phyloP scores from a whole-genome alignment of 2,113 vertebrate genomes.

The Hoplias malabaricus region DNA sequence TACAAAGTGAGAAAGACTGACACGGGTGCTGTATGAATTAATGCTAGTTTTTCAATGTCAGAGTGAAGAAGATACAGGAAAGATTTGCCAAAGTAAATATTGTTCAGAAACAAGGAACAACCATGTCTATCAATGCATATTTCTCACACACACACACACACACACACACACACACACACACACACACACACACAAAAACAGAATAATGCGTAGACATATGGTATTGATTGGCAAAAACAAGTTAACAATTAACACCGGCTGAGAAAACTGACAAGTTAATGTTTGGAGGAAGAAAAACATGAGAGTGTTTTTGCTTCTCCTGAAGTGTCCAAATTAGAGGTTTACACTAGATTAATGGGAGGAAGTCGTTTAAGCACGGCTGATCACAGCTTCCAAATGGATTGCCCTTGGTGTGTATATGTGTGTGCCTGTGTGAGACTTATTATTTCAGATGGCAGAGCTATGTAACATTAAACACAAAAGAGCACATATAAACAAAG shows the following conservation, averaged over 20 bases:
- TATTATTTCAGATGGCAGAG: conserved; percentile 30
- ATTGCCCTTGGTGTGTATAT: neutral
- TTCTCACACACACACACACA: neutral
- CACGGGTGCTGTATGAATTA: conserved; percentile 7
- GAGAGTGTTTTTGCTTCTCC: conserved; percentile 3
- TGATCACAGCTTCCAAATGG: neutral
- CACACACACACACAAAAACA: neutral
- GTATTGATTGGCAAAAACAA: neutral
- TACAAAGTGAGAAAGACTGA: neutral
- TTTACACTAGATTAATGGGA: conserved; percentile 36
- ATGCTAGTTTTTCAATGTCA: conserved; percentile 12
- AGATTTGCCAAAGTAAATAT: neutral
- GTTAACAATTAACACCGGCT: conserved; percentile 33
- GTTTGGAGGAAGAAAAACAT: conserved; percentile 21
- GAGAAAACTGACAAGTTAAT: conserved; percentile 34
- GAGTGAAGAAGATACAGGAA: neutral
- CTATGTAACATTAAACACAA: neutral
- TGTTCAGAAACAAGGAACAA: neutral
- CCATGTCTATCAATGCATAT: too few relatives aligned
- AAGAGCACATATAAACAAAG: neutral
- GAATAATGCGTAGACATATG: conserved; percentile 11
- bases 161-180: neutral
- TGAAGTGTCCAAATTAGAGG: neutral
- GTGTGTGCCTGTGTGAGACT: neutral
- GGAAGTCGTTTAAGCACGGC: conserved; percentile 35